phyloP scores from a whole-genome alignment of 2,797 vertebrate genomes.

The Rhynchonycteris naso region DNA sequence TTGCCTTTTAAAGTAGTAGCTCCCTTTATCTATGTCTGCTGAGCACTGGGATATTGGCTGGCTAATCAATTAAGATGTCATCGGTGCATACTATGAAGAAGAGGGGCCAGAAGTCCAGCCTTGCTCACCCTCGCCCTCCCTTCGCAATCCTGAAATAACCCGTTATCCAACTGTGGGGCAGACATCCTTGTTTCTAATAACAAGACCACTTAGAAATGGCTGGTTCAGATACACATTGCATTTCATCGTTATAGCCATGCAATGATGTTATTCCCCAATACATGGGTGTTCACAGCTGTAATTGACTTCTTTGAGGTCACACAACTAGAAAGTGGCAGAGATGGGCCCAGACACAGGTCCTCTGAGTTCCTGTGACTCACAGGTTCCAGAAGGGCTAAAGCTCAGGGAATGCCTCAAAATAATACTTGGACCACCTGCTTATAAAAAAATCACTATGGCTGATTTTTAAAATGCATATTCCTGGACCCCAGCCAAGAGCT shows the following conservation, averaged over 20 bases:
- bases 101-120: background rate
- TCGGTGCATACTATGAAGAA: background rate
- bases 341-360: background rate
- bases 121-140: rapidly evolving
- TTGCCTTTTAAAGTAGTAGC: background rate
- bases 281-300: background rate
- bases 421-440: background rate
- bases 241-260: background rate
- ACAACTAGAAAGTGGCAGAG: background rate
- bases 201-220: background rate
- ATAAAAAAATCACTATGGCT: background rate
- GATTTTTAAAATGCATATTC: background rate
- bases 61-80: background rate
- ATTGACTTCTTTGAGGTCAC: background rate
- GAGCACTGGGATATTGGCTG: background rate
- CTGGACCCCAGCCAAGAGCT: background rate
- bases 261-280: background rate
- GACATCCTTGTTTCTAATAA: background rate
- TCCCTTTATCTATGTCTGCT: background rate
- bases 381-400: background rate
- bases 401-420: background rate
- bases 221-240: background rate
- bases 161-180: background rate
- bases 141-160: background rate
- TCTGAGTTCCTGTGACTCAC: background rate